Evolutionary conservation across 2,888 invertebrate species (phyloP), one percentile per base, ranked within the genome.

Genomic region (Atherix ibis): DNA sequence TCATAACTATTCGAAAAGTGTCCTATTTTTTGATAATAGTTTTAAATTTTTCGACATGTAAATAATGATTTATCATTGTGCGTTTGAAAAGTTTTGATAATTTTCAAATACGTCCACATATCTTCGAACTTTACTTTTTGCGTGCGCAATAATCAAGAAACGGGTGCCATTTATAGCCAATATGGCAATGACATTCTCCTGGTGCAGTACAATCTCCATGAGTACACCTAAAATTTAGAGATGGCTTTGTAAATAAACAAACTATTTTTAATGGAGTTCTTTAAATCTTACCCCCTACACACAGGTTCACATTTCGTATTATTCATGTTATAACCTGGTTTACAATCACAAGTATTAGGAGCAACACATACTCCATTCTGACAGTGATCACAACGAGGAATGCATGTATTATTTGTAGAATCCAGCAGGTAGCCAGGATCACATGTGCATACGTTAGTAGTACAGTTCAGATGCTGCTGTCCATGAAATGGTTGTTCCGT

Each of bases 361-460:
- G 46, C 38, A 43, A 59, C 41, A 32, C 59, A 60, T 31, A 54
- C 44, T 9, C 58, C 59, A 35, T 59, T 27, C 18, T 14, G 5
- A 24, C 34, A 30, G n/a, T 22, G 19, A 17, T 12, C 3, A 9
- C 36, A 18, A 6, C 24, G 22, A 32, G 29, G 29, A 6, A 10
- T 8, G 9, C 15, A 16, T 16, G 17, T 18, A 12, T 8, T n/a
- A 26, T 15, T 22, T 25, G 54, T 55, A n/a, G n/a, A n/a, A n/a
- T n/a, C n/a, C 26, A 57, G 37, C 4, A 48, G 54, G 30, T 58
- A 58, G 10, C 57, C 58, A 3, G 51, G 43, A 43, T 58, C 51
- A 32, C 63, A 63, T 17, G 54, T 51, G 32, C 62, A 62, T 3
- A 49, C 47, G 40, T 64, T 52, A 0, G 56, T 62, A n/a, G n/a